These are phyloP conservation scores for Epinephelus moara DNA, from an alignment of 2,113 vertebrate species.

Conservation along the genomic window DNA sequence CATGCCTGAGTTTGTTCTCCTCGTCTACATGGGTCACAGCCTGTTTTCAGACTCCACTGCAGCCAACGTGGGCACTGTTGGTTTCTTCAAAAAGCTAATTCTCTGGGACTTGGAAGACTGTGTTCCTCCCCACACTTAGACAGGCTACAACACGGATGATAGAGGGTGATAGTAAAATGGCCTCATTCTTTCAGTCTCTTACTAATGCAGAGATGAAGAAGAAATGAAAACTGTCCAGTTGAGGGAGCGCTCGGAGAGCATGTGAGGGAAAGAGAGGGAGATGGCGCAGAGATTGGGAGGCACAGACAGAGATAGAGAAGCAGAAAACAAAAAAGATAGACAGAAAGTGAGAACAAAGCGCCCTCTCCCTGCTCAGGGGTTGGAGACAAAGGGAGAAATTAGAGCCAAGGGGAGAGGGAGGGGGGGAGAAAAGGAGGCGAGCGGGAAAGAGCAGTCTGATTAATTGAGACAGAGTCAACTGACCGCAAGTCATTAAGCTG, in stretches of 20 bases:
- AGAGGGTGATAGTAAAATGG: conserved; percentile 57
- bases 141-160: conserved; percentile 35
- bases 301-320: conserved; percentile 38
- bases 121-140: conserved; percentile 31
- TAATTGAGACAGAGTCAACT: conserved; percentile 85
- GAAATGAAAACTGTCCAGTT: conserved; percentile 48
- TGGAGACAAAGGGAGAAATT: conserved; percentile 55
- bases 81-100: conserved; percentile 28
- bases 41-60: conserved; percentile 25
- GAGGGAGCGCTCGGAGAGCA: conserved; percentile 36
- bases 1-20: conserved; percentile 14
- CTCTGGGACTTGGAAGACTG: conserved; percentile 27
- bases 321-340: conserved; percentile 49
- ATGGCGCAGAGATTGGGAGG: conserved; percentile 31
- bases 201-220: conserved; percentile 48
- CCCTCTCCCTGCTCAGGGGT: conserved; percentile 35
- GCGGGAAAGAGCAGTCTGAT: conserved; percentile 78
- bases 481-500: conserved; percentile 84
- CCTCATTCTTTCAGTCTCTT: conserved; percentile 75
- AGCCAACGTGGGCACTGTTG: background rate
- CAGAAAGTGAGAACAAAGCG: conserved; percentile 42
- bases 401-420: conserved; percentile 51
- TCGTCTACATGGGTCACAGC: conserved; percentile 33
- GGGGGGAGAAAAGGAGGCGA: conserved; percentile 17
- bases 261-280: conserved; percentile 4